Evolutionary conservation across 1,140 invertebrate genomes (phyloP), one percentile per base, ranked within the genome.

Genomic region (Planococcus citri): DNA sequence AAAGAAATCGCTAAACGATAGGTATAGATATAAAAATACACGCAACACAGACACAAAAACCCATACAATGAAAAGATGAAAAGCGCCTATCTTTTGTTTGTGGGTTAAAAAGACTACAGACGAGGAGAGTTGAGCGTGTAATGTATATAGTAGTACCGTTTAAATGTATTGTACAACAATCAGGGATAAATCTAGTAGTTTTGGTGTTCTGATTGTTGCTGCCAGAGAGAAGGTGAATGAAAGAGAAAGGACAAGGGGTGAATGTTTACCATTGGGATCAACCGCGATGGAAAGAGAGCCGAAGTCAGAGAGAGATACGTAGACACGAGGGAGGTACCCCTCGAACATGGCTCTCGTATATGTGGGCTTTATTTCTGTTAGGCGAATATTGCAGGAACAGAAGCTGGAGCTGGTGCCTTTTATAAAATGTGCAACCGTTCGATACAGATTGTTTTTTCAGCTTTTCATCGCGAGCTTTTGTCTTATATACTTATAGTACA

Each of bases 161-260:
- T 51, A 51, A 51, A 51, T 20, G 41, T 17, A 51, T 51, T 51
- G 41, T 51, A 51, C 41, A 51, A 51, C 41, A 51, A 51, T 51
- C 41, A 51, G 41, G 41, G 41, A 51, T 51, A 20, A 51, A 51
- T 51, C 41, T 51, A 51, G 41, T 51, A 51, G 41, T 51, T 51
- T 51, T 51, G 41, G 41, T 51, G 41, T 51, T 51, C 41, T 51
- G 41, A 51, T 51, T 51, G 41, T 51, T 51, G 41, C n/a, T 6
- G 14, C 14, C 6, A 6, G 33, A 14, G 14, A 51, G 6, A 20
- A 51, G 12, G 41, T 20, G 41, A 51, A 51, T 17, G 41, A 6
- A 51, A 9, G n/a, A 51, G 17, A 51, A 51, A 17, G 17, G 41
- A 20, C 41, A 20, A 51, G 41, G 41, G 41, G 41, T 51, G 3